A percentile compares a stretch with the other conserved stretches of the same genome.
These are phyloP conservation scores for Microchrysa polita DNA, from an alignment of 2,888 invertebrate species.

Conservation along the genomic window DNA sequence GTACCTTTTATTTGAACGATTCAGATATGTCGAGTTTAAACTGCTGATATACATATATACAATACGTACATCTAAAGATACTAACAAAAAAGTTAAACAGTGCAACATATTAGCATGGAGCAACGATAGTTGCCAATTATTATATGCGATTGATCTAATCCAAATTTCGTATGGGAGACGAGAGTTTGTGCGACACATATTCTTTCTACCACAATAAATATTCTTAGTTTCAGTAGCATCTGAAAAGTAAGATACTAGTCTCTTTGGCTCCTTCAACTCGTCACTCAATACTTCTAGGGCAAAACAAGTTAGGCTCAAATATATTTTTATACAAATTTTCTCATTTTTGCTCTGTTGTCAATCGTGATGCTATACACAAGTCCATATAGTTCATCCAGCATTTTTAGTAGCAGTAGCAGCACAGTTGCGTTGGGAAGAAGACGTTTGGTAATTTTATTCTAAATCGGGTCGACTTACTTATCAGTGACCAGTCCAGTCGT, in stretches of 20 bases:
- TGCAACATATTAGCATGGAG: not conserved
- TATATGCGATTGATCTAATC: not conserved
- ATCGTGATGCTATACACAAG: not conserved
- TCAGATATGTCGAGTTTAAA: not conserved
- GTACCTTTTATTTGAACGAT: no score
- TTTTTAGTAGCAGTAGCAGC: slow-evolving; percentile 25
- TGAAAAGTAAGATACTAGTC: not conserved
- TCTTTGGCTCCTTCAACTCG: slow-evolving; percentile 9
- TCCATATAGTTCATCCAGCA: slow-evolving; percentile 1
- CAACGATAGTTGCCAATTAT: not conserved
- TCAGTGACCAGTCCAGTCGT: not conserved
- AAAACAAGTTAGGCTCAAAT: slow-evolving; percentile 30
- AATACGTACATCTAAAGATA: slow-evolving; percentile 18
- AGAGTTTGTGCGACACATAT: not conserved
- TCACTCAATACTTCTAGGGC: slow-evolving; percentile 17
- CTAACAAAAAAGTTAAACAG: slow-evolving; percentile 21
- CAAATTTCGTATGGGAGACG: not conserved
- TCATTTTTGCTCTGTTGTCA: slow-evolving; percentile 20
- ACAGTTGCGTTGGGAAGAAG: not conserved
- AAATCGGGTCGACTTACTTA: not conserved
- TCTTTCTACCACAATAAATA: not conserved
- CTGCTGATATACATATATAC: not conserved
- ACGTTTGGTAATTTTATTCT: not conserved
- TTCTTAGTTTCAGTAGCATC: slow-evolving; percentile 13
- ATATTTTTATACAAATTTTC: not conserved